phyloP scores from a whole-genome alignment of 1,140 invertebrate species.

The Hyles vespertilio region DNA sequence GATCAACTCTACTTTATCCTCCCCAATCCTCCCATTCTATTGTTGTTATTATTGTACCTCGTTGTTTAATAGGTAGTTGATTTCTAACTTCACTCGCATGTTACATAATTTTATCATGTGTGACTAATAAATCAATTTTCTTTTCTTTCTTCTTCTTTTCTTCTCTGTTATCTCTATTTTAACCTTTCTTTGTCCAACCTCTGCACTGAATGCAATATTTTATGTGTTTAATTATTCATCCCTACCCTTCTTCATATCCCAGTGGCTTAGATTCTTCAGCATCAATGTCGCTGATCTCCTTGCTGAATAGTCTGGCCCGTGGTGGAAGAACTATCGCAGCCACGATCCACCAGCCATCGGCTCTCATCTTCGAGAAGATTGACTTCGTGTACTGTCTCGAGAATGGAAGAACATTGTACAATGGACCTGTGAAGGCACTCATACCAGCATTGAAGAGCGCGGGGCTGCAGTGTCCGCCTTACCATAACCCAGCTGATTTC shows the following conservation, averaged over 20 bases:
- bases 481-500: constrained; percentile 97
- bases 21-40: too few species aligned
- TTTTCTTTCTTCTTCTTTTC: too few species aligned
- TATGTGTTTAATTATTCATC: too few species aligned
- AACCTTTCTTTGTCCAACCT: too few species aligned
- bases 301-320: constrained; percentile 85
- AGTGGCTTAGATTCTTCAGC: constrained; percentile 92
- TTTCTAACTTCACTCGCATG: too few species aligned
- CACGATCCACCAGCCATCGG: constrained; percentile 97
- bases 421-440: constrained; percentile 84
- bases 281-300: constrained; percentile 87
- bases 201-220: too few species aligned
- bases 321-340: constrained; percentile 89
- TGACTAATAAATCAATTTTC: too few species aligned
- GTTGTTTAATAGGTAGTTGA: too few species aligned
- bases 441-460: constrained; percentile 89
- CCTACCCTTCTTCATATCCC: constrained; percentile 18
- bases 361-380: constrained; percentile 96
- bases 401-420: constrained; percentile 92
- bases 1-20: too few species aligned
- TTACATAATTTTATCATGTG: too few species aligned
- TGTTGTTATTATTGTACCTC: too few species aligned
- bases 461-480: constrained; percentile 90
- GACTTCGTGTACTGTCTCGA: constrained; percentile 95
- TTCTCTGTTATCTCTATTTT: too few species aligned